Conservation (phyloP, 2,113 vertebrate genomes). For the Herpetotheres cachinnans region DNA sequence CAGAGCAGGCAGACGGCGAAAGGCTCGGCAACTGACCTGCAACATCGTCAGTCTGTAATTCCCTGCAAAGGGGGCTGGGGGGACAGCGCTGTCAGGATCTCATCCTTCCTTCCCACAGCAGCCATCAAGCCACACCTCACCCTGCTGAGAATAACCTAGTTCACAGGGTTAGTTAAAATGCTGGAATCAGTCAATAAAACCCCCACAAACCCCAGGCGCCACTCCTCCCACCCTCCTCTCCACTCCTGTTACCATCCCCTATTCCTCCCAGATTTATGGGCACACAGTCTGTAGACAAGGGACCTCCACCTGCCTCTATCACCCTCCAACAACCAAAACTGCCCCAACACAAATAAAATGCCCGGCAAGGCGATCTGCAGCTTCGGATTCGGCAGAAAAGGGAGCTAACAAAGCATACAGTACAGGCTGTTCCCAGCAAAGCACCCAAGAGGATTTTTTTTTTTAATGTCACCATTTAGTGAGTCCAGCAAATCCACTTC, state of each 20-base stretch:
- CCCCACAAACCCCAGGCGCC: background rate
- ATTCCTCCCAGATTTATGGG: background rate
- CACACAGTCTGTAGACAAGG: background rate
- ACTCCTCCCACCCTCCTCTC: background rate
- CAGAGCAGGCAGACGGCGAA: background rate
- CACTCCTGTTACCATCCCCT: background rate
- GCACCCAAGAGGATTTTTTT: background rate
- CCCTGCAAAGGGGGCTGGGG: background rate
- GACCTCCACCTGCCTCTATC: background rate
- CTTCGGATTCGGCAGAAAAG: background rate
- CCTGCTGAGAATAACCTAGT: constrained; percentile 8
- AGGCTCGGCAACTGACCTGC: background rate
- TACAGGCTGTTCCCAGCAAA: background rate
- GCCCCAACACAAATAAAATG: background rate
- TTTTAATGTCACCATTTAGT: background rate
- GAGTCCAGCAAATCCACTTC: background rate
- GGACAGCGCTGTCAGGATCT: background rate
- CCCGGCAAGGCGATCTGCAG: background rate
- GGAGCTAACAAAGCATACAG: background rate
- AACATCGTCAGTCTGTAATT: background rate
- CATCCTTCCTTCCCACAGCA: constrained; percentile 19
- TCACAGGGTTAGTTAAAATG: background rate
- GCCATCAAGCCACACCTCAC: constrained; percentile 8
- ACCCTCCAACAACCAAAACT: background rate
- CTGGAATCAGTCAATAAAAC: background rate